Evolutionary conservation across 1,140 invertebrate species (phyloP).

Genomic region (Rhyzopertha dominica): DNA sequence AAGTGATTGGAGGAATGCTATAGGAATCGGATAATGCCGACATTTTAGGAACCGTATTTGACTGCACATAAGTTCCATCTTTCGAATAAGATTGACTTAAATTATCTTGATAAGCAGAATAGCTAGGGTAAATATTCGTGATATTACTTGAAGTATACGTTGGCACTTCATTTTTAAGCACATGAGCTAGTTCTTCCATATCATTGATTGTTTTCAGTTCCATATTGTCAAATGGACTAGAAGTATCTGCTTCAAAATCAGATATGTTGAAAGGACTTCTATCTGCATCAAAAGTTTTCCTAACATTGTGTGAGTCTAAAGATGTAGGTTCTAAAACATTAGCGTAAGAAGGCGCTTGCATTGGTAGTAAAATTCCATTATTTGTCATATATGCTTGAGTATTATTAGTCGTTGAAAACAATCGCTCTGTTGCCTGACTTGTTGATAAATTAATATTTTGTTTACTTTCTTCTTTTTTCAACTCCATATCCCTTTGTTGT

Average conservation of each 20-base stretch:
- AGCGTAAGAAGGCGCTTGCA: conserved; percentile 23
- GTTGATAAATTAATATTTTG: conserved; percentile 40
- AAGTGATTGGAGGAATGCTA: no score
- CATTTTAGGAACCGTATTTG: no score
- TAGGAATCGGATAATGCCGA: no score
- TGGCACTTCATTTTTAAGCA: conserved; percentile 47
- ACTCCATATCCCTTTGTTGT: conserved; percentile 30
- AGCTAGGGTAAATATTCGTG: no score
- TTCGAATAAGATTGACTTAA: no score
- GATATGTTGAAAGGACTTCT: conserved; percentile 43
- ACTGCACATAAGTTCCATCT: no score
- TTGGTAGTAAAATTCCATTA: conserved; percentile 33
- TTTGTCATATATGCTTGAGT: conserved; percentile 22
- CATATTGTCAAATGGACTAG: conserved; percentile 86
- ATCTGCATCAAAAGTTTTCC: conserved; percentile 19
- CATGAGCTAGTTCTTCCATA: conserved; percentile 77
- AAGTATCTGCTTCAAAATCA: conserved; percentile 78
- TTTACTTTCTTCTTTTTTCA: conserved; percentile 51
- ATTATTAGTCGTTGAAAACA: conserved; percentile 15
- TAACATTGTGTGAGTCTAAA: conserved; percentile 17
- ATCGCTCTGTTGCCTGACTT: conserved; percentile 13
- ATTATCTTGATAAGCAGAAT: no score
- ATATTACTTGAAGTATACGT: conserved; percentile 5
- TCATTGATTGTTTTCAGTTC: conserved; percentile 88
- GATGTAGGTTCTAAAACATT: conserved; percentile 38